Percentiles rank a stretch among this genome's conserved stretches.
Conservation (phyloP, 2,888 invertebrate genomes). For the Oeneis ivallda region DNA sequence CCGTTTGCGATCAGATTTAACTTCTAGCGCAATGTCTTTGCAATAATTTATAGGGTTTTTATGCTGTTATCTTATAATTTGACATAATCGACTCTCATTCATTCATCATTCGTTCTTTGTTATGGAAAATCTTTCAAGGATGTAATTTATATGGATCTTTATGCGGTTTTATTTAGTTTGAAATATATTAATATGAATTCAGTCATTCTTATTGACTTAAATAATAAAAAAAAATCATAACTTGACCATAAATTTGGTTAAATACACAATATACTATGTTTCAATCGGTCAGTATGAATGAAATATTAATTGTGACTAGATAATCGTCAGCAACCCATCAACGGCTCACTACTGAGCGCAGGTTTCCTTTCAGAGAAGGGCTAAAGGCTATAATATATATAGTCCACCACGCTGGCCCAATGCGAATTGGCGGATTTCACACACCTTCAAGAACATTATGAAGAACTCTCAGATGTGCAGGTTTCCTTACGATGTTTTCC, state of each 20-base stretch:
- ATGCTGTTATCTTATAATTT: conserved; percentile 20
- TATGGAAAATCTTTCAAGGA: neutral
- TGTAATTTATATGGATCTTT: conserved; percentile 4
- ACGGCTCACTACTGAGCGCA: no score
- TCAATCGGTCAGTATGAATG: neutral
- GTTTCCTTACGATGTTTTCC: no score
- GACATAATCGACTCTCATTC: conserved; percentile 14
- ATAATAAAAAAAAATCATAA: conserved; percentile 4
- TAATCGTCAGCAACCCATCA: no score
- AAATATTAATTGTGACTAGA: no score
- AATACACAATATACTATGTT: neutral
- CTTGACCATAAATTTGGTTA: neutral
- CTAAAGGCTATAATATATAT: no score
- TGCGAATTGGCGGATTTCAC: no score
- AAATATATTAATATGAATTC: neutral
- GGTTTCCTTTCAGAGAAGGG: no score
- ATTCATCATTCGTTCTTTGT: conserved; percentile 3
- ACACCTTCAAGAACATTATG: no score
- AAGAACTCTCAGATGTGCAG: no score
- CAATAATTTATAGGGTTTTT: conserved; percentile 15
- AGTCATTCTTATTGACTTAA: neutral
- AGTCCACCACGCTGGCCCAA: no score
- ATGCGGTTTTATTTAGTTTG: neutral
- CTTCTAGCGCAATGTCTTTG: neutral
- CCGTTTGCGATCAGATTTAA: conserved; percentile 16